phyloP scores from a whole-genome alignment of 2,888 invertebrate species.

The Auanema freiburgensis region DNA sequence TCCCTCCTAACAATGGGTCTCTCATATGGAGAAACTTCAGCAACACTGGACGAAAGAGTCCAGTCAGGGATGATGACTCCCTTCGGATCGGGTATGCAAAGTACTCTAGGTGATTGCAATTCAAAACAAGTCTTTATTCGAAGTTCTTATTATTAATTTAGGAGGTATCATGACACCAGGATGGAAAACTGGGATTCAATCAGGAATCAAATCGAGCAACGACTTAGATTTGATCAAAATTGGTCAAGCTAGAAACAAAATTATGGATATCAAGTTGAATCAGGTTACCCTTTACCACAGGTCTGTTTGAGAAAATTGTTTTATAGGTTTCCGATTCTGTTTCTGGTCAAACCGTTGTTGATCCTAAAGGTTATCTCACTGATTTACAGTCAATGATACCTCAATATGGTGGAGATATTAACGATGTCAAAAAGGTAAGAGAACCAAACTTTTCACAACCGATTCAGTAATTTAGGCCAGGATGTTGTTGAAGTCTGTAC shows the following conservation, averaged over 20 bases:
- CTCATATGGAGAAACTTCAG: constrained; percentile 70
- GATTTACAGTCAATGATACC: constrained; percentile 99
- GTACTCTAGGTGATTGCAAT: constrained; percentile 38
- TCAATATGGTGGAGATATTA: constrained; percentile 83
- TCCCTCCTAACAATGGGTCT: constrained; percentile 84
- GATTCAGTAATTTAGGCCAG: constrained; percentile 71
- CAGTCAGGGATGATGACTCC: constrained; percentile 53
- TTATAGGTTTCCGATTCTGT: constrained; percentile 80
- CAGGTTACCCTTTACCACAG: constrained; percentile 70
- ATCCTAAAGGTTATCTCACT: constrained; percentile 99
- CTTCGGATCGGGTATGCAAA: constrained; percentile 44
- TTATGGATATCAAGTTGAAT: constrained; percentile 97
- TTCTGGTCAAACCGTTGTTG: constrained; percentile 97
- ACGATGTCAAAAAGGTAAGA: constrained; percentile 60
- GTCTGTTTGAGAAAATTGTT: neutral
- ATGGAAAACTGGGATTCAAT: constrained; percentile 72
- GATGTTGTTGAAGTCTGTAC: constrained; percentile 87
- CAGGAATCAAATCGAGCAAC: constrained; percentile 59
- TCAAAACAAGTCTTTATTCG: too few species aligned
- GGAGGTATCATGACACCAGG: constrained; percentile 74
- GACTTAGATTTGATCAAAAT: constrained; percentile 97
- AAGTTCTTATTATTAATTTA: neutral
- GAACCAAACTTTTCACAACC: constrained; percentile 78
- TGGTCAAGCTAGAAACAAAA: constrained; percentile 94
- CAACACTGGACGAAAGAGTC: constrained; percentile 77